A percentile compares a stretch with the other conserved stretches of the same genome.
Evolutionary conservation across 2,113 vertebrate genomes (phyloP).

Genomic region (Potamarius usumacintae): DNA sequence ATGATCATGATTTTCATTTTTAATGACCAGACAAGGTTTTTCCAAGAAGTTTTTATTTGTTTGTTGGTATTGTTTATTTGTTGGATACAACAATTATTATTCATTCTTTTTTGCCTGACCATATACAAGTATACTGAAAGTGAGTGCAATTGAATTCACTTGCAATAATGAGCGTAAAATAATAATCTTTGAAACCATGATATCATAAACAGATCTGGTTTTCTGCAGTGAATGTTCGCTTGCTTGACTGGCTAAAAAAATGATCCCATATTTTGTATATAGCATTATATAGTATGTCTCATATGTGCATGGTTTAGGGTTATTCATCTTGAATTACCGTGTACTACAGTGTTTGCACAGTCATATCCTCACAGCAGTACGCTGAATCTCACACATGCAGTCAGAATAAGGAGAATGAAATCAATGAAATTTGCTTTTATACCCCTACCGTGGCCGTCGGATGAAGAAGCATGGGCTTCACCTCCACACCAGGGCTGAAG

Average conservation of each 20-base stretch:
- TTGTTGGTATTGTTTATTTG: too few species aligned
- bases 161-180: not conserved
- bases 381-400: constrained; percentile 7
- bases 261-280: not conserved
- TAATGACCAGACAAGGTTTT: too few species aligned
- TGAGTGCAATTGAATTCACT: not conserved
- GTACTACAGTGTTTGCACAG: not conserved
- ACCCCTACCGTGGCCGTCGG: not conserved
- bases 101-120: too few species aligned
- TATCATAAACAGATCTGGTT: not conserved
- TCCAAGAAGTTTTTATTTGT: too few species aligned
- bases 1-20: too few species aligned
- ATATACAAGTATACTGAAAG: too few species aligned
- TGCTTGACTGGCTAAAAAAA: not conserved
- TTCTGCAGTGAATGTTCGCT: not conserved
- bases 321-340: not conserved
- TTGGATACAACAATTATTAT: too few species aligned
- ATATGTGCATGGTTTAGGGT: not conserved
- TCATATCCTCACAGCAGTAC: not conserved
- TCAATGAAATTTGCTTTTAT: not conserved
- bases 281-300: not conserved
- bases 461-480: not conserved
- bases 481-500: not conserved
- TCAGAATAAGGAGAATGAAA: constrained; percentile 5
- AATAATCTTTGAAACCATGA: not conserved